Evolutionary conservation across 2,113 vertebrate genomes (phyloP), one percentile per base, ranked within the genome.

Genomic region (Pogonocichla stellata): DNA sequence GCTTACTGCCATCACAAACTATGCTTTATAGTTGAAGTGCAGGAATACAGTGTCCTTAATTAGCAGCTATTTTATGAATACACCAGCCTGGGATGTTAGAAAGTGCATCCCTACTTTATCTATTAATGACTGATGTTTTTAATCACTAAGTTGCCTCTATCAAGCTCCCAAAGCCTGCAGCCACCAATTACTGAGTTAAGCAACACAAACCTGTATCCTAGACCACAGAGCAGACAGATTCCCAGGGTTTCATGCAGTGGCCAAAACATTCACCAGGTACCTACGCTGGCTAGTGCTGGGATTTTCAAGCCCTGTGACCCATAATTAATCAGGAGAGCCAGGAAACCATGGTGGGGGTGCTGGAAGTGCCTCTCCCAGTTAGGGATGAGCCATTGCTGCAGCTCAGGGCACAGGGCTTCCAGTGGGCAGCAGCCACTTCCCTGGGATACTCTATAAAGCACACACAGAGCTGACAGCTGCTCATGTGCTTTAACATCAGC

Each of bases 21-120:
- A 34, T 96, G 94, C 82, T 94, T 97, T 95, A 92, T 73, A 60
- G 96, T 38, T 38, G 66, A 95, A 97, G 33, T 61, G 23, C 57
- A 58, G 82, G 90, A 95, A 95, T 33, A 78, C 36, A 56, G n/a
- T 48, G 71, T 74, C 87, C 94, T 96, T 95, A 98, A 97, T 97
- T 96, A 97, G 95, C 91, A 81, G 73, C 94, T 93, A 25, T 64
- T 96, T 95, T 95, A 82, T 36, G 15, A 86, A 87, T 50, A 56
- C 77, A 64, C 79, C 45, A 88, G 91, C 74, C 88, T 60, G 26
- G 64, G 77, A 50, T 38, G 20, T 15, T 79, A 17, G 56, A 82
- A 93, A 91, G 85, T 50, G 71, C 92, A 80, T 42, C 28, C 72
- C 45, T 61, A 48, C 79, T 80, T 77, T 54, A 90, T 74, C 91